These are phyloP conservation scores for Tipula vernalis DNA, from an alignment of 2,888 invertebrate species.

Conservation along the genomic window DNA sequence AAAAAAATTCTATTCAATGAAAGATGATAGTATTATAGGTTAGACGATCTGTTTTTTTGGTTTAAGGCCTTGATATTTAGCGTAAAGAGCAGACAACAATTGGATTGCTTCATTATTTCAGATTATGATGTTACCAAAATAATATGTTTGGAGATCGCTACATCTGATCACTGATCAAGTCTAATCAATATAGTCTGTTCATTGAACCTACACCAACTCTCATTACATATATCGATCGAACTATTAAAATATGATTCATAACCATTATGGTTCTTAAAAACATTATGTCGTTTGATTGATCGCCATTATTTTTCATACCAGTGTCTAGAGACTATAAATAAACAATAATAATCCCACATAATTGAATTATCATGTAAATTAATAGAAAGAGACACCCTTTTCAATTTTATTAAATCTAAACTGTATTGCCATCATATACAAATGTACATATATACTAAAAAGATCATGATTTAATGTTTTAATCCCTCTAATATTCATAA, in stretches of 20 bases:
- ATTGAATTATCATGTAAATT: slow-evolving; percentile 4
- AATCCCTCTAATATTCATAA: background rate
- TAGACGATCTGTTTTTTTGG: background rate
- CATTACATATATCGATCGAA: background rate
- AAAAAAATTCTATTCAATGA: background rate
- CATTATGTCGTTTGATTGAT: background rate
- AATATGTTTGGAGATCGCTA: background rate
- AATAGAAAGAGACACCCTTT: background rate
- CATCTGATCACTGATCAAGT: background rate
- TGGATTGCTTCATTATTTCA: background rate
- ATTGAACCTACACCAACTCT: background rate
- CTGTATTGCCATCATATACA: background rate
- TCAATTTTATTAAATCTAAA: background rate
- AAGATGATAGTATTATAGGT: background rate
- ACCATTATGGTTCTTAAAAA: background rate
- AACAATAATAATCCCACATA: background rate
- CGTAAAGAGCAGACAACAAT: background rate
- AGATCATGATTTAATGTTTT: background rate
- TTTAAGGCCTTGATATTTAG: background rate
- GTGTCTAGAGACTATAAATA: background rate
- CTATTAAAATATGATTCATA: background rate
- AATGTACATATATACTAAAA: background rate
- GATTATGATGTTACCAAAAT: background rate
- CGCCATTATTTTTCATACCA: background rate
- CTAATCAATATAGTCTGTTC: background rate